phyloP scores from a whole-genome alignment of 2,113 vertebrate species.

The Salvelinus namaycush region DNA sequence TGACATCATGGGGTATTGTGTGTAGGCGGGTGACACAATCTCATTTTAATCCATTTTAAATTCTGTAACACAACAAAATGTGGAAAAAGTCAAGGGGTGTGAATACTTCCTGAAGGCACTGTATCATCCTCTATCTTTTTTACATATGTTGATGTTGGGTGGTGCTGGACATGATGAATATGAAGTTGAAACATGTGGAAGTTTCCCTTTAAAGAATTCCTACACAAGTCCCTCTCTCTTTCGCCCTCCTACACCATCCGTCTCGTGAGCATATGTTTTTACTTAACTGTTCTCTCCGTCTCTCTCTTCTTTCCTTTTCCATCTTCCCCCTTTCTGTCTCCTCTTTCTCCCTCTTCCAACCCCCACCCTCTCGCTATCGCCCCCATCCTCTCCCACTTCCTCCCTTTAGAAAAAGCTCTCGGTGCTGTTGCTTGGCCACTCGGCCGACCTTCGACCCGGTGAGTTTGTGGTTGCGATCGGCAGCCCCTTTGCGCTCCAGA shows the following conservation, averaged over 20 bases:
- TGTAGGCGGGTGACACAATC: too few relatives aligned
- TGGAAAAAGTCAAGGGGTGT: too few relatives aligned
- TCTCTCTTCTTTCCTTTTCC: neutral
- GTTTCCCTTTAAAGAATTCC: slow-evolving; percentile 10
- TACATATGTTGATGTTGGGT: too few relatives aligned
- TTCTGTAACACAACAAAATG: too few relatives aligned
- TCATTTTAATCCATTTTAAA: too few relatives aligned
- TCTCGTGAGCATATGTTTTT: neutral
- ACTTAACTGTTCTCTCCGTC: neutral
- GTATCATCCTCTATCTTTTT: too few relatives aligned
- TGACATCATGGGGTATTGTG: too few relatives aligned
- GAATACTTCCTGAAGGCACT: too few relatives aligned
- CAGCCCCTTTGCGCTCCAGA: slow-evolving; percentile 94
- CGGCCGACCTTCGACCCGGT: slow-evolving; percentile 86
- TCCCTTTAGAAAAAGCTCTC: slow-evolving; percentile 80
- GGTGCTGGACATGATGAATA: too few relatives aligned
- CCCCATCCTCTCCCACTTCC: neutral
- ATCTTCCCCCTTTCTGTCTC: neutral
- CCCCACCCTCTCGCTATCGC: neutral
- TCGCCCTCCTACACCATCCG: neutral
- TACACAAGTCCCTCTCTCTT: slow-evolving; percentile 4
- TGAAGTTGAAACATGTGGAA: too few relatives aligned
- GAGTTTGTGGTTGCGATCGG: slow-evolving; percentile 95
- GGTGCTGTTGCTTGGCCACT: slow-evolving; percentile 82
- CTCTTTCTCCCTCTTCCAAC: neutral